Evolutionary conservation across 30 jellyfish, hydroid and myxozoan genomes (phyloP), one percentile per base, ranked within the genome.

Genomic region (Aurelia coerulea): DNA sequence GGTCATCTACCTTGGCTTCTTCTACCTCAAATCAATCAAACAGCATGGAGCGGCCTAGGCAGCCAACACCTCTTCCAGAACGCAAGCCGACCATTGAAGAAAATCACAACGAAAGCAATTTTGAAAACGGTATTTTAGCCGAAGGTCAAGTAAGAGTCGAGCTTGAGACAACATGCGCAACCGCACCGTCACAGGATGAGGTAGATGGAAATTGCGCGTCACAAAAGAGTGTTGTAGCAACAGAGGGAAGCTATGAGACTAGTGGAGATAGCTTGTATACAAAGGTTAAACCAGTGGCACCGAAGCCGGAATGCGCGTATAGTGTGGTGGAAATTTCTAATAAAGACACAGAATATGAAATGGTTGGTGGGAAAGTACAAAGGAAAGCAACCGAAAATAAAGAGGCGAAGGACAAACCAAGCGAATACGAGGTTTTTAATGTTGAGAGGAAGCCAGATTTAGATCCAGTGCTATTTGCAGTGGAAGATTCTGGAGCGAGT

Each of bases 401-500:
- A 17, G 68, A 31, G 3, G 52, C 4, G 59, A 49, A 50, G 34
- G 83, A 63, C 16, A 65, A 73, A 9, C 2, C 39, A 13, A 60
- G n/a, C 18, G 90, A 65, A 0, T 69, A 76, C 76, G 90, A 69
- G 17, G 63, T 10, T 10, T 13, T 73, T 50, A 41, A 64, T 10
- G 39, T 16, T 19, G 46, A 18, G 56, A 60, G 34, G 18, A 68
- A 42, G 58, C 34, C 68, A n/a, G 73, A 62, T 5, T 72, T 86
- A 42, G 90, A 86, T 29, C 90, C 86, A 34, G 88, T 77, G 15
- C 46, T 73, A 29, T 76, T 52, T 68, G 86, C 86, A 1, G 79
- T 68, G 5, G 96, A 86, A 50, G 88, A 86, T 72, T 86, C 96
- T 16, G 96, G 96, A 2, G 90, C 89, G 2, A 86, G 96, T 58